A percentile compares a stretch with the other conserved stretches of the same genome.
These are phyloP conservation scores for Gymnocypris eckloni DNA, from an alignment of 2,797 vertebrate genomes.

Conservation along the genomic window DNA sequence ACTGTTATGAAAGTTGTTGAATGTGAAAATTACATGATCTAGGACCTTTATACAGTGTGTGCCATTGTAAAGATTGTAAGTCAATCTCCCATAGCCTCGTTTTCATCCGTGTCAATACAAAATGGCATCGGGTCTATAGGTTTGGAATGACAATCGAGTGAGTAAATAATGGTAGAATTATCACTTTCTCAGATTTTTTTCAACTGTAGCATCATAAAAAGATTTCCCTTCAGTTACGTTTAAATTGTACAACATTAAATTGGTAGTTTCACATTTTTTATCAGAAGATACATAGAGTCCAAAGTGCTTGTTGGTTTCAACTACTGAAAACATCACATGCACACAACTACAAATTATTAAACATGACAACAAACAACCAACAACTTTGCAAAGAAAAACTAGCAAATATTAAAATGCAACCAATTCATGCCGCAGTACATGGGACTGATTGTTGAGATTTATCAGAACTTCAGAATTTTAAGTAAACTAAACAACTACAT, in stretches of 20 bases:
- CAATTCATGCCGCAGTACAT: background rate
- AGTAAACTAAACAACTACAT: background rate
- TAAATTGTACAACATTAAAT: background rate
- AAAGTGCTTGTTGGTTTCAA: background rate
- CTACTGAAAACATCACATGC: background rate
- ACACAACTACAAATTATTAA: background rate
- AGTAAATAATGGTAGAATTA: background rate
- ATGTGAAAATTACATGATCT: background rate
- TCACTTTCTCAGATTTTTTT: background rate
- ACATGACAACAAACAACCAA: background rate
- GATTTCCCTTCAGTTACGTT: background rate
- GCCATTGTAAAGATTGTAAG: background rate
- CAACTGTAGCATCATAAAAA: background rate
- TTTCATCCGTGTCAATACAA: constrained; percentile 4
- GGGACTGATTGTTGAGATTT: background rate
- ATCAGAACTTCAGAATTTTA: background rate
- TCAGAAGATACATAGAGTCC: background rate
- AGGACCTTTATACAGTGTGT: background rate
- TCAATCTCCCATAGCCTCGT: background rate
- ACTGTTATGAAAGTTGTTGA: background rate
- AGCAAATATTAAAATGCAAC: background rate
- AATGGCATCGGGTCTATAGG: background rate
- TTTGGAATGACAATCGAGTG: background rate
- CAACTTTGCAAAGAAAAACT: background rate
- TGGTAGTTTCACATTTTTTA: background rate